Percentiles rank a stretch among this genome's conserved stretches.
Conservation (phyloP, 2,888 invertebrate species). For the Aporophyla nigra region DNA sequence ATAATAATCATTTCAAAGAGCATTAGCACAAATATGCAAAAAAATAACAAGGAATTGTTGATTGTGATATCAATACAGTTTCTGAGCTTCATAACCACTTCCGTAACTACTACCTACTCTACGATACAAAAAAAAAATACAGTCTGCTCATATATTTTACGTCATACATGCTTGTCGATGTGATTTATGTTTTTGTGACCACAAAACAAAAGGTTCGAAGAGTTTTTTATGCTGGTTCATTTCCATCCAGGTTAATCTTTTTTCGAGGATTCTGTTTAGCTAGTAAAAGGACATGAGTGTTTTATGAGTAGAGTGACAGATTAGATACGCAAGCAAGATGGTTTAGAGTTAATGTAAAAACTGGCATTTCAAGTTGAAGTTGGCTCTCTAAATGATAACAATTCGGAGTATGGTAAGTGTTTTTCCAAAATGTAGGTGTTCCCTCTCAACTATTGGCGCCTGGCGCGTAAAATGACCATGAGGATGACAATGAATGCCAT, state of each 20-base stretch:
- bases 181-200: slow-evolving; percentile 2
- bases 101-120: neutral
- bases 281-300: slow-evolving; percentile 9
- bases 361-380: neutral
- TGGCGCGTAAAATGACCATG: neutral
- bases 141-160: neutral
- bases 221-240: neutral
- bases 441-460: neutral
- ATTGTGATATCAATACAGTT: slow-evolving; percentile 4
- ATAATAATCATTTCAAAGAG: neutral
- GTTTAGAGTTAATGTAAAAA: neutral
- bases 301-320: slow-evolving; percentile 12
- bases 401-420: slow-evolving; percentile 3
- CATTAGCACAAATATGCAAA: slow-evolving; percentile 1
- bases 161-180: neutral
- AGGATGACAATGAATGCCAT: neutral
- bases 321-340: slow-evolving; percentile 8
- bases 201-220: slow-evolving; percentile 4
- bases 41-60: slow-evolving; percentile 1
- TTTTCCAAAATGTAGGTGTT: slow-evolving; percentile 18
- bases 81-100: slow-evolving; percentile 2
- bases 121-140: slow-evolving; percentile 17
- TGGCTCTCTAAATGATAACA: slow-evolving; percentile 23
- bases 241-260: slow-evolving; percentile 25
- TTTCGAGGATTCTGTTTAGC: slow-evolving; percentile 19